Percentiles rank a stretch among this genome's conserved stretches.
Conservation (phyloP, 2,797 vertebrate species). For the Rhinichthys osculus region DNA sequence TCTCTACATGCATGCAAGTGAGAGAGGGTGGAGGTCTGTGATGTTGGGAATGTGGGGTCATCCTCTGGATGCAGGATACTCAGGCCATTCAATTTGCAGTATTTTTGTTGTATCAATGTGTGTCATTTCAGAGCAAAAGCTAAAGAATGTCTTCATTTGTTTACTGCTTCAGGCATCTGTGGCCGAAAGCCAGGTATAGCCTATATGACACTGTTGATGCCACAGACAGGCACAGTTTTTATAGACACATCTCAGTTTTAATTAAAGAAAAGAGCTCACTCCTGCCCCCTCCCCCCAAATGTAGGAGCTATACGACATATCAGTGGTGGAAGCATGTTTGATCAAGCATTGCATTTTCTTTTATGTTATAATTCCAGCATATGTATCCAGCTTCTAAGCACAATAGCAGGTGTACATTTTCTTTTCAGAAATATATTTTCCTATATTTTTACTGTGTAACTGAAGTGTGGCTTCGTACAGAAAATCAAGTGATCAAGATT, state of each 20-base stretch:
- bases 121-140: constrained; percentile 24
- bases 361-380: constrained; percentile 2
- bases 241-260: not conserved
- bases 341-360: not conserved
- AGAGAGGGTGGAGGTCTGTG: not conserved
- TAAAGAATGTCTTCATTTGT: constrained; percentile 51
- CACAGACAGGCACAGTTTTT: constrained; percentile 10
- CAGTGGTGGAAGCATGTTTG: not conserved
- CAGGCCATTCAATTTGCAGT: not conserved
- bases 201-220: constrained; percentile 50
- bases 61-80: not conserved
- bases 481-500: not conserved
- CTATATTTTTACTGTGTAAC: not conserved
- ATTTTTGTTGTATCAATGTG: not conserved
- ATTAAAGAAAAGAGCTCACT: too few relatives aligned
- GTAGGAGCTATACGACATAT: not conserved
- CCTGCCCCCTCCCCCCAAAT: too few relatives aligned
- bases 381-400: not conserved
- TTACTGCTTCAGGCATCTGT: constrained; percentile 45
- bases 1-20: not conserved
- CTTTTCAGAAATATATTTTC: not conserved
- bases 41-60: not conserved
- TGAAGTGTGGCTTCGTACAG: not conserved
- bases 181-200: constrained; percentile 50
- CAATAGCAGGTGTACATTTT: not conserved